These are phyloP conservation scores for Hipposideros armiger DNA, from an alignment of 2,113 vertebrate species.

Conservation along the genomic window DNA sequence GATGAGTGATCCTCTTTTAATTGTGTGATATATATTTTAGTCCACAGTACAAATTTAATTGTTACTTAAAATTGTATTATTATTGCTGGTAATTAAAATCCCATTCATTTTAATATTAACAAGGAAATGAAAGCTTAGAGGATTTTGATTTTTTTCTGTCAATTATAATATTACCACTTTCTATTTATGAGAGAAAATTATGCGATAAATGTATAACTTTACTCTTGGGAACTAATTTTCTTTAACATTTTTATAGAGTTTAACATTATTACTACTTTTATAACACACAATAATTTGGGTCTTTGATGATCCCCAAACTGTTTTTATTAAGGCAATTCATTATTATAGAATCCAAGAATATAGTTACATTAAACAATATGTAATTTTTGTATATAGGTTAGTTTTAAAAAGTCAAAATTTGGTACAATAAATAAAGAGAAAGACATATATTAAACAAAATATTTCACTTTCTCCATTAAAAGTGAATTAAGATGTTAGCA, in stretches of 20 bases:
- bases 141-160: not conserved
- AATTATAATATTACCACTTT: not conserved
- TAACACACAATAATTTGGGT: not conserved
- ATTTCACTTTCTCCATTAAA: slow-evolving; percentile 52
- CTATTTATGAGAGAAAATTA: not conserved
- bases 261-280: slow-evolving; percentile 12
- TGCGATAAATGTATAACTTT: not conserved
- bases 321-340: slow-evolving; percentile 55
- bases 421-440: slow-evolving; percentile 68
- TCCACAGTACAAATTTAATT: not conserved
- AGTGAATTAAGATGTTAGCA: slow-evolving; percentile 72
- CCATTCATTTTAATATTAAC: not conserved
- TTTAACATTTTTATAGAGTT: not conserved
- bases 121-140: not conserved
- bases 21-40: not conserved
- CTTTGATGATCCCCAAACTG: slow-evolving; percentile 39
- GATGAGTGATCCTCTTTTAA: not conserved
- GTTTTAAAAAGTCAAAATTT: slow-evolving; percentile 55
- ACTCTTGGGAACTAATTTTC: not conserved
- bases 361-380: slow-evolving; percentile 39
- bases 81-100: not conserved
- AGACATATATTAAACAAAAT: slow-evolving; percentile 55
- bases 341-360: slow-evolving; percentile 40
- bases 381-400: slow-evolving; percentile 61
- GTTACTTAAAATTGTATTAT: not conserved